Evolutionary conservation across 2,113 vertebrate species (phyloP).

Genomic region (Sinocyclocheilus grahami): DNA sequence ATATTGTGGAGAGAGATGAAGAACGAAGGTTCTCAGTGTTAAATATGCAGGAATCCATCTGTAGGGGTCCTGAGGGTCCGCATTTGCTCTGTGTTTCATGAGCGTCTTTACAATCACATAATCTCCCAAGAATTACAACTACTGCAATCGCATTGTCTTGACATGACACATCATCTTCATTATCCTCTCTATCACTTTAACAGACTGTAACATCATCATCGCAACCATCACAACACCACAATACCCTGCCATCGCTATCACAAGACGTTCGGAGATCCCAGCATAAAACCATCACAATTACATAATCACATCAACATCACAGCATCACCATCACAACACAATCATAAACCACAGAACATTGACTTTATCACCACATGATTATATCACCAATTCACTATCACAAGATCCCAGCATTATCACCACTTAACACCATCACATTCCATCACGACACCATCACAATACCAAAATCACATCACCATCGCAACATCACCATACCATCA

Average conservation of each 20-base stretch:
- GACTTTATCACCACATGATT: too few species aligned
- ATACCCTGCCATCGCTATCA: neutral
- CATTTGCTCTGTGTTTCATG: constrained; percentile 60
- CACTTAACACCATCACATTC: too few species aligned
- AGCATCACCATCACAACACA: neutral
- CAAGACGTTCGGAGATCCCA: neutral
- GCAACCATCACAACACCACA: neutral
- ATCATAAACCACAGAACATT: neutral
- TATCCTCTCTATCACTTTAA: neutral
- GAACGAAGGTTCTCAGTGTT: neutral
- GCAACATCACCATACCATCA: neutral
- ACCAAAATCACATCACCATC: neutral
- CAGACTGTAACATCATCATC: neutral
- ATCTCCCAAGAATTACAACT: constrained; percentile 61
- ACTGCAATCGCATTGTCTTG: constrained; percentile 32
- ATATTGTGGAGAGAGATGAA: neutral
- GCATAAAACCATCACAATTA: neutral
- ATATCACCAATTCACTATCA: neutral
- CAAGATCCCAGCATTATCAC: neutral
- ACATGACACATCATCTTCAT: neutral
- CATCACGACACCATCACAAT: neutral
- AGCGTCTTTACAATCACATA: constrained; percentile 67
- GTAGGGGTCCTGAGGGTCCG: constrained; percentile 51
- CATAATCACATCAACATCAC: neutral
- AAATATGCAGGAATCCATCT: constrained; percentile 49